phyloP scores from a whole-genome alignment of 1,140 invertebrate genomes.

The Zaprionus kolodkinae region DNA sequence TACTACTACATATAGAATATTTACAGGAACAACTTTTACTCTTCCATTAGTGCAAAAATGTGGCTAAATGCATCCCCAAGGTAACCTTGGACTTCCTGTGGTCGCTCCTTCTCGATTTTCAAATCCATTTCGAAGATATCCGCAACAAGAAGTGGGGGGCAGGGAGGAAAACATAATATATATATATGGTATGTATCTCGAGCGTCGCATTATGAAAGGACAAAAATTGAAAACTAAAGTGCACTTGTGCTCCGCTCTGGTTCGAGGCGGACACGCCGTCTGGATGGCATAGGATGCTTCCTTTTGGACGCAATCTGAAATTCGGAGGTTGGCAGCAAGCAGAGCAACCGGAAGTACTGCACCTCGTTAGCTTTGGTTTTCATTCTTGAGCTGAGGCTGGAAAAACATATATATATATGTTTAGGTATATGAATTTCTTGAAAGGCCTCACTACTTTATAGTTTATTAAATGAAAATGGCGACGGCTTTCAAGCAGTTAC shows the following conservation, averaged over 20 bases:
- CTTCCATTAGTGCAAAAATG: constrained; percentile 76
- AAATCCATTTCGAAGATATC: constrained; percentile 74
- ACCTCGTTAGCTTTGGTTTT: constrained; percentile 68
- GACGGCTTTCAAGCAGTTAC: neutral
- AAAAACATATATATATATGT: constrained; percentile 29
- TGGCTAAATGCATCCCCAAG: constrained; percentile 73
- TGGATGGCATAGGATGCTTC: constrained; percentile 36
- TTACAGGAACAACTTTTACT: constrained; percentile 65
- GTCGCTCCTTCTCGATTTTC: constrained; percentile 51
- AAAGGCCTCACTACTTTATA: constrained; percentile 45
- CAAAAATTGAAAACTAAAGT: constrained; percentile 78
- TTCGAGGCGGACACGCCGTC: constrained; percentile 20
- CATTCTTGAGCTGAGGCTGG: constrained; percentile 22
- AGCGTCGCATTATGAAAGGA: constrained; percentile 71
- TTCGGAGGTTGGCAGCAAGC: neutral
- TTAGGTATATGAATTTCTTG: constrained; percentile 59
- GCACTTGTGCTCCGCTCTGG: constrained; percentile 62
- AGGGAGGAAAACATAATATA: constrained; percentile 13
- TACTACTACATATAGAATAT: constrained; percentile 25
- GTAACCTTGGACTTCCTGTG: constrained; percentile 57
- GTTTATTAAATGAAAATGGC: constrained; percentile 54
- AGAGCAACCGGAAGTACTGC: constrained; percentile 40
- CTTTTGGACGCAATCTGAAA: constrained; percentile 20
- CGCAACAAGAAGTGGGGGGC: constrained; percentile 9
- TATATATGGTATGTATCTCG: constrained; percentile 35